Evolutionary conservation across 2,113 vertebrate species (phyloP).

Genomic region (Monarcha castaneiventris): DNA sequence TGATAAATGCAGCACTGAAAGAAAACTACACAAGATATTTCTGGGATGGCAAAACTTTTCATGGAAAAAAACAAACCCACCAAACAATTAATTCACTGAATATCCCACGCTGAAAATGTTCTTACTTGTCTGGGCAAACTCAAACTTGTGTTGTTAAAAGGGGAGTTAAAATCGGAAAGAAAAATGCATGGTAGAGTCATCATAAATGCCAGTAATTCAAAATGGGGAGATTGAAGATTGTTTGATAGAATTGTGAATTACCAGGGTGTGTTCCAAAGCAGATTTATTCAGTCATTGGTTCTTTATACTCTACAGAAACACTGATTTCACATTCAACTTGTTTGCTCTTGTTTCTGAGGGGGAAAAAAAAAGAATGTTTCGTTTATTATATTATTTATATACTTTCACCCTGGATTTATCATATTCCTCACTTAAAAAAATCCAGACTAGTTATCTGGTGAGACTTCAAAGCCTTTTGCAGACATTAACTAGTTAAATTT

Average conservation of each 20-base stretch:
- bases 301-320: not conserved
- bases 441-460: not conserved
- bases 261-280: conserved; percentile 35
- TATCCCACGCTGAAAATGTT: conserved; percentile 17
- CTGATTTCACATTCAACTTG: not conserved
- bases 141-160: conserved; percentile 27
- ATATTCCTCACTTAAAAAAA: not conserved
- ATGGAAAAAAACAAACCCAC: not conserved
- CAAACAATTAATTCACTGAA: conserved; percentile 7
- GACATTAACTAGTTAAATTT: conserved; percentile 15
- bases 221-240: conserved; percentile 13
- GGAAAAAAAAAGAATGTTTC: accelerated
- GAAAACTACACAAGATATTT: not conserved
- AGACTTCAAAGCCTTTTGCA: conserved; percentile 3
- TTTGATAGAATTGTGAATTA: conserved; percentile 54
- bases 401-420: not conserved
- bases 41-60: conserved; percentile 5
- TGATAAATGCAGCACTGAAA: not conserved
- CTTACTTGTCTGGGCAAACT: conserved; percentile 54
- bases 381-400: not conserved
- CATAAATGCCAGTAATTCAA: conserved; percentile 41
- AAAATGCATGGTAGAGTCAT: not conserved
- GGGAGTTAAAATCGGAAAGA: conserved; percentile 39
- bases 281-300: conserved; percentile 43
- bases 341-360: not conserved